Percentiles rank a stretch among this genome's conserved stretches.
Evolutionary conservation across 2,797 vertebrate species (phyloP).

Genomic region (Alcedo atthis): DNA sequence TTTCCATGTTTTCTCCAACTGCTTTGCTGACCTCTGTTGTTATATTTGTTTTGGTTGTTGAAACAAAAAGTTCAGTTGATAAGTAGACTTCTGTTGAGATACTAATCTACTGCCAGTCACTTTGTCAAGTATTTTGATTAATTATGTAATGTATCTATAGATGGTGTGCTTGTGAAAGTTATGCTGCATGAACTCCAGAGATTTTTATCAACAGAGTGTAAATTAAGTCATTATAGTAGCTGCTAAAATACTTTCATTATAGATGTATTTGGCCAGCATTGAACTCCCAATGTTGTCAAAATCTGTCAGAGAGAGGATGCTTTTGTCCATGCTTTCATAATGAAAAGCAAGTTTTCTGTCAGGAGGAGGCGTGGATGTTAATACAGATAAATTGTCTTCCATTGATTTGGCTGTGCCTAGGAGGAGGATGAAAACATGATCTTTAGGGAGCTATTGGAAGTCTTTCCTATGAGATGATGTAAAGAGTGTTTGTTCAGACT

Average conservation of each 20-base stretch:
- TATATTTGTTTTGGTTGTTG: background rate
- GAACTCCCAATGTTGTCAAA: background rate
- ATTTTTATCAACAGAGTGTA: background rate
- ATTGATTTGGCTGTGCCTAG: slow-evolving; percentile 5
- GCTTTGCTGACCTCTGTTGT: background rate
- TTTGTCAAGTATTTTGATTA: background rate
- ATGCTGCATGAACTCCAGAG: background rate
- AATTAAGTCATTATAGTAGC: background rate
- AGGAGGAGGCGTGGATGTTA: background rate
- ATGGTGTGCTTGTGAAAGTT: background rate
- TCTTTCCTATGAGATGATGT: background rate
- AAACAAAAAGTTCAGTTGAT: background rate
- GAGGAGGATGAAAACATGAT: background rate
- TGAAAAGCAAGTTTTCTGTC: background rate
- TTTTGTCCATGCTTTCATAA: background rate
- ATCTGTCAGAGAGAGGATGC: background rate
- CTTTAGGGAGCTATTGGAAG: background rate
- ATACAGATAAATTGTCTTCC: background rate
- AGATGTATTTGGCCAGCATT: background rate
- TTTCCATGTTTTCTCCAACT: background rate
- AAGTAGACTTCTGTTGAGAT: background rate
- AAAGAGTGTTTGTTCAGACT: background rate
- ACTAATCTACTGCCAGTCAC: background rate
- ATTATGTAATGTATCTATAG: background rate
- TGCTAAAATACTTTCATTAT: background rate